These are phyloP conservation scores for Hippoglossus hippoglossus DNA, from an alignment of 2,797 vertebrate genomes.

Conservation along the genomic window DNA sequence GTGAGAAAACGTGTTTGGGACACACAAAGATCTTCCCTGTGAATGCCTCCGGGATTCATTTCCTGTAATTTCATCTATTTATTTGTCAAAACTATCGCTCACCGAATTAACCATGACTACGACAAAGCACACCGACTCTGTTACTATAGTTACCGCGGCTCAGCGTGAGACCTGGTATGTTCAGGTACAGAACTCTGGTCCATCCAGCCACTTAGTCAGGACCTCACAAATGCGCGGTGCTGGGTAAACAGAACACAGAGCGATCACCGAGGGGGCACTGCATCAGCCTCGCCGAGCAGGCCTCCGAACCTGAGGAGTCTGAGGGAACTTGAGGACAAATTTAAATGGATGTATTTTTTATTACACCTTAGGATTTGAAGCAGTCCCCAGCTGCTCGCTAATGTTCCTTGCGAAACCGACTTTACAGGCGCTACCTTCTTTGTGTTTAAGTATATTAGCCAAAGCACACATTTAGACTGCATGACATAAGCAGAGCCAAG, in stretches of 20 bases:
- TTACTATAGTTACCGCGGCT: background rate
- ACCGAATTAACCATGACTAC: too few relatives aligned
- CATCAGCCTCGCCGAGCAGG: background rate
- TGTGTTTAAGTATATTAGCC: background rate
- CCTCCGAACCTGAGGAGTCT: background rate
- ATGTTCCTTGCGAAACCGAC: too few relatives aligned
- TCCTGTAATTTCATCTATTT: too few relatives aligned
- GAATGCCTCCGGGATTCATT: too few relatives aligned
- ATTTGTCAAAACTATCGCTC: too few relatives aligned
- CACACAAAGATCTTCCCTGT: too few relatives aligned
- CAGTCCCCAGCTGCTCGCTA: background rate
- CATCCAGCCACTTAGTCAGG: background rate
- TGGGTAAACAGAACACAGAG: too few relatives aligned
- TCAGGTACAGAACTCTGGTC: background rate
- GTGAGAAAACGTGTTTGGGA: too few relatives aligned
- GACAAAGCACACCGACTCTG: too few relatives aligned
- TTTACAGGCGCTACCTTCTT: background rate
- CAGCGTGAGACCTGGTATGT: background rate
- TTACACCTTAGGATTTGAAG: background rate
- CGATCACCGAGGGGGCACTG: background rate
- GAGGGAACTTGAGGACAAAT: background rate
- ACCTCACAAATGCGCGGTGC: too few relatives aligned
- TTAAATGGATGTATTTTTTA: too few relatives aligned
- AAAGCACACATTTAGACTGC: background rate
- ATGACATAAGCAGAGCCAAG: background rate